These are phyloP conservation scores for Alloscopus bannaensis DNA, from an alignment of 2,888 invertebrate species.

Conservation along the genomic window DNA sequence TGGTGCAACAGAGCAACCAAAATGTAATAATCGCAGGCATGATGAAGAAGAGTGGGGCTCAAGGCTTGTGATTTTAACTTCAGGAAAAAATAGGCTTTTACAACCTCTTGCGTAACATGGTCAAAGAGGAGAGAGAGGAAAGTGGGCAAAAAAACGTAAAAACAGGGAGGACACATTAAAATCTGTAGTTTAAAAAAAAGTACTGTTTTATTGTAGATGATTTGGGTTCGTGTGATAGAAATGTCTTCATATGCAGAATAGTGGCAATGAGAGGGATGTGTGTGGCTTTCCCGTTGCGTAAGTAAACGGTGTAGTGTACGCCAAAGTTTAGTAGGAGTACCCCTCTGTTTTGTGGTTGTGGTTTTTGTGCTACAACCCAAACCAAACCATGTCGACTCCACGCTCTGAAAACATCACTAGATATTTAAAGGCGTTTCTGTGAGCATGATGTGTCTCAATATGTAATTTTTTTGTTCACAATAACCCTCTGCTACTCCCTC, in stretches of 20 bases:
- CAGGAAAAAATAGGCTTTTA: not conserved
- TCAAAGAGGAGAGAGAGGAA: not conserved
- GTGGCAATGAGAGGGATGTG: not conserved
- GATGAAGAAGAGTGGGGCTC: conserved; percentile 36
- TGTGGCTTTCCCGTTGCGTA: not conserved
- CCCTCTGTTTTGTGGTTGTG: conserved; percentile 35
- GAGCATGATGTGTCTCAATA: no score
- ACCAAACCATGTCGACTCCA: no score
- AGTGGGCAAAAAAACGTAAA: conserved; percentile 27
- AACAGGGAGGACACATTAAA: conserved; percentile 44
- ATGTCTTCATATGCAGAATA: no score
- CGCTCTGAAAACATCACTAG: no score
- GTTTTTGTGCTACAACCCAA: conserved; percentile 8
- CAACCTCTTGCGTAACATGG: not conserved
- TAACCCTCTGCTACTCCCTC: not conserved
- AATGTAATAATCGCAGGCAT: conserved; percentile 52
- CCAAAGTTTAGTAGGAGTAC: conserved; percentile 13
- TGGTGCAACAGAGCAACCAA: conserved; percentile 29
- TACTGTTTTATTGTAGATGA: no score
- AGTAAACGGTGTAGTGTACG: conserved; percentile 9
- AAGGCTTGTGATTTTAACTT: conserved; percentile 44
- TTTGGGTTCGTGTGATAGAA: no score
- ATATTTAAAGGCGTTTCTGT: no score
- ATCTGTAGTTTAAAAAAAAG: no score
- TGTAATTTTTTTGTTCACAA: not conserved